Evolutionary conservation across 2,888 invertebrate genomes (phyloP).

Genomic region (Lutraria lutraria): DNA sequence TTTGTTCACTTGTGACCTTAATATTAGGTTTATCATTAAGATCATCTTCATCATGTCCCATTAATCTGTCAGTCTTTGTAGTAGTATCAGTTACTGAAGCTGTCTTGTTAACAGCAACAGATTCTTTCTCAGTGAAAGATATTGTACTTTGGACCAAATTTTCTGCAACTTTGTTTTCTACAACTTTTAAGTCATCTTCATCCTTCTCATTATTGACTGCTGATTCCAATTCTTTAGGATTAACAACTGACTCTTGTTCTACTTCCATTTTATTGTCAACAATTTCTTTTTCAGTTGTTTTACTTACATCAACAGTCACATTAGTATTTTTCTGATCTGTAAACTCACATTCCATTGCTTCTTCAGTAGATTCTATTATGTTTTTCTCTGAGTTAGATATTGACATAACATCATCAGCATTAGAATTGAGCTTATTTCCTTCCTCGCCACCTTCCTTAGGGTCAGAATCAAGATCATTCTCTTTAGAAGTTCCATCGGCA

Average conservation of each 20-base stretch:
- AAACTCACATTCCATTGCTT: conserved; percentile 32
- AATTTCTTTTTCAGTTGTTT: neutral
- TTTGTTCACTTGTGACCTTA: neutral
- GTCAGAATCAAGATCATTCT: neutral
- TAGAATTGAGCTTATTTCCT: neutral
- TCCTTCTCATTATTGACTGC: neutral
- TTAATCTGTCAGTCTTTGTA: neutral
- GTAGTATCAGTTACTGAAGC: neutral
- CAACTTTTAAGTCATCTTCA: neutral
- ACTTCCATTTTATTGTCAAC: neutral
- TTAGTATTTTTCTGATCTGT: neutral
- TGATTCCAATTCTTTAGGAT: neutral
- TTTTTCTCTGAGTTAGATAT: neutral
- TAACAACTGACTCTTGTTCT: neutral
- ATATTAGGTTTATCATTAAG: conserved; percentile 1
- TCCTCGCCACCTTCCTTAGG: neutral
- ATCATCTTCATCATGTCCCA: conserved; percentile 16
- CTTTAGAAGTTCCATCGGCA: conserved; percentile 27
- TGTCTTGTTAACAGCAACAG: neutral
- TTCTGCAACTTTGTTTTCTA: neutral
- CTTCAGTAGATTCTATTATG: conserved; percentile 24
- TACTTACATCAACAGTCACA: neutral
- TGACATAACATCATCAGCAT: neutral
- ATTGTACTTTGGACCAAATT: neutral
- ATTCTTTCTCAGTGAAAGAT: neutral